A percentile compares a stretch with the other conserved stretches of the same genome.
phyloP scores from a whole-genome alignment of 1,140 invertebrate species.

The Cotesia chilonis region DNA sequence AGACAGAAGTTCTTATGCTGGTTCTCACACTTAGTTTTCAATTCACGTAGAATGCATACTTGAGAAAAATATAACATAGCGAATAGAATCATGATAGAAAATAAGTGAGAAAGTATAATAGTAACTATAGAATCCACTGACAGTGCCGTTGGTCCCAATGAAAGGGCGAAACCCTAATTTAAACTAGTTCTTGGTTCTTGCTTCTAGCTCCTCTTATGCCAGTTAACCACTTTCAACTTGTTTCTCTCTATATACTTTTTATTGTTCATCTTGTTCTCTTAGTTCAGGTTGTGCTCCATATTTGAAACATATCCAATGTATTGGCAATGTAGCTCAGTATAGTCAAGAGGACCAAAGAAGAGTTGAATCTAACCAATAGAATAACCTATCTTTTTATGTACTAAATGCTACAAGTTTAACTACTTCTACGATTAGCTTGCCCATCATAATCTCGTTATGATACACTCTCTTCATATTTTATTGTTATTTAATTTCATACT shows the following conservation, averaged over 20 bases:
- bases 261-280: conserved; percentile 39
- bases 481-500: neutral
- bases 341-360: conserved; percentile 40
- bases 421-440: conserved; percentile 3
- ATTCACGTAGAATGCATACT: conserved; percentile 12
- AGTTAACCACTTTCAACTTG: conserved; percentile 29
- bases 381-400: neutral
- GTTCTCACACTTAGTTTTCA: conserved; percentile 33
- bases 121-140: neutral
- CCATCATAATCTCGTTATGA: conserved; percentile 10
- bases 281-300: conserved; percentile 47
- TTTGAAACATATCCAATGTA: conserved; percentile 59
- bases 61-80: conserved; percentile 1
- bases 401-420: conserved; percentile 4
- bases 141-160: neutral
- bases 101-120: conserved; percentile 17
- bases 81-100: conserved; percentile 12
- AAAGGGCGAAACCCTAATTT: conserved; percentile 33
- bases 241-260: conserved; percentile 33
- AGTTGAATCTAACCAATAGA: neutral
- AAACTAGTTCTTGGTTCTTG: conserved; percentile 29
- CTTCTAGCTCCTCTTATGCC: conserved; percentile 8
- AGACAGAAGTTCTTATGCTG: conserved; percentile 11
- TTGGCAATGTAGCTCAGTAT: conserved; percentile 43
- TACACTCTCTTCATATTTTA: conserved; percentile 18